Base-by-base conservation (phyloP, 2,113 vertebrate genomes). In the Galemys pyrenaicus region DNA sequence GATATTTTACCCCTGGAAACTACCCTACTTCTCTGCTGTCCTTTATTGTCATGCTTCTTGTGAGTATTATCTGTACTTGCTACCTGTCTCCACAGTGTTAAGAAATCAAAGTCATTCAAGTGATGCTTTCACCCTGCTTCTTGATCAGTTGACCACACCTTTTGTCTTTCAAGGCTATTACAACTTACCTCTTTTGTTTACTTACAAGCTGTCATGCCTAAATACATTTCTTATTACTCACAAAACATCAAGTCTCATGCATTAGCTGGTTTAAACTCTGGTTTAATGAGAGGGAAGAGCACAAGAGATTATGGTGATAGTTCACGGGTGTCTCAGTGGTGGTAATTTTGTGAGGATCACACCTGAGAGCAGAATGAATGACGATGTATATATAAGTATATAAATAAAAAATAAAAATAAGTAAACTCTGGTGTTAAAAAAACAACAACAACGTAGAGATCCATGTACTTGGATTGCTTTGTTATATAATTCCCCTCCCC, bases 401-500 rank as follows among this genome's bases (percentile, higher is more conserved):
- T 51, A 51, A 51, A 17, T 51, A 51, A 51, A 51, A 51, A 51
- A 17, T 17, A 7, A 51, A 51, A 51, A 49, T 49, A 49, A 49
- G 12, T 51, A 51, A 51, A 51, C 49, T 17, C 49, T 51, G 16
- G 49, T 51, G 16, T 16, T 46, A 7, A 51, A 51, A 51, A 51
- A 51, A 51, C 2, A 51, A 49, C 46, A n/a, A n/a, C n/a, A n/a
- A n/a, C n/a, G n/a, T n/a, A n/a, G n/a, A n/a, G n/a, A n/a, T n/a
- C n/a, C n/a, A 79, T 83, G 9, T 75, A 74, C 68, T 80, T 75
- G 79, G 51, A 60, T 89, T 91, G 39, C 92, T 94, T 90, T 90
- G n/a, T 68, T 94, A 62, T 28, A 41, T 68, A 28, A 64, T 82
- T 80, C 79, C 54, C 41, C 49, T 51, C 32, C 30, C 80, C 16